A percentile compares a stretch with the other conserved stretches of the same genome.
These are phyloP conservation scores for Peromyscus californicus DNA, from an alignment of 2,113 vertebrate genomes.

Conservation along the genomic window DNA sequence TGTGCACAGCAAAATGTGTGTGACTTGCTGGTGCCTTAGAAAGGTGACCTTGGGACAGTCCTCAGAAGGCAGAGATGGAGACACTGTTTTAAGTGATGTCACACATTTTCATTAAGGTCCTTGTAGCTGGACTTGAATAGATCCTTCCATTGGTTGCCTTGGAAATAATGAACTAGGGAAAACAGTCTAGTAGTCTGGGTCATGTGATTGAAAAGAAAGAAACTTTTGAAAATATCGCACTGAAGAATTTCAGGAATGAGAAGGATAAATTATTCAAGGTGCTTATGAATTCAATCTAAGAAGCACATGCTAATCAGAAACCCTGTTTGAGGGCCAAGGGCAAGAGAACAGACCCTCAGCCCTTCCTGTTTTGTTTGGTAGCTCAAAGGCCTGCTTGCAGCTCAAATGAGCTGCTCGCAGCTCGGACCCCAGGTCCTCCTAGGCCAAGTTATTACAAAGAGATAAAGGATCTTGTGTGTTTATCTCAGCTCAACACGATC, in stretches of 20 bases:
- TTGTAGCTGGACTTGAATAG: constrained; percentile 56
- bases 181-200: not conserved
- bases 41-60: not conserved
- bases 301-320: not conserved
- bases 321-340: constrained; percentile 23
- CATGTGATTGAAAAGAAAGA: constrained; percentile 61
- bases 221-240: constrained; percentile 52
- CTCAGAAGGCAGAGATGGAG: not conserved
- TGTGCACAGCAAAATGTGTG: not conserved
- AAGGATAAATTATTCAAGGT: not conserved
- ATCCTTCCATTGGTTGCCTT: not conserved
- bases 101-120: constrained; percentile 67
- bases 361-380: constrained; percentile 8
- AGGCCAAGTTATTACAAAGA: not conserved
- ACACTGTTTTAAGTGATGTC: constrained; percentile 65
- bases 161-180: not conserved
- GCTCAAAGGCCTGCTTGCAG: constrained; percentile 41
- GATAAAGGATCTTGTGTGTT: constrained; percentile 73
- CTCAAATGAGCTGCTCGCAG: constrained; percentile 25
- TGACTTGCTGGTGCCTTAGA: not conserved
- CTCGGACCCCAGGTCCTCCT: not conserved
- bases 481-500: constrained; percentile 62
- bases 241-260: constrained; percentile 72
- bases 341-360: not conserved
- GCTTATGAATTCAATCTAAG: constrained; percentile 59